Evolutionary conservation across 92 coral and sea anemone genomes (phyloP), one percentile per base, ranked within the genome.

Genomic region (Actinernus sp.): DNA sequence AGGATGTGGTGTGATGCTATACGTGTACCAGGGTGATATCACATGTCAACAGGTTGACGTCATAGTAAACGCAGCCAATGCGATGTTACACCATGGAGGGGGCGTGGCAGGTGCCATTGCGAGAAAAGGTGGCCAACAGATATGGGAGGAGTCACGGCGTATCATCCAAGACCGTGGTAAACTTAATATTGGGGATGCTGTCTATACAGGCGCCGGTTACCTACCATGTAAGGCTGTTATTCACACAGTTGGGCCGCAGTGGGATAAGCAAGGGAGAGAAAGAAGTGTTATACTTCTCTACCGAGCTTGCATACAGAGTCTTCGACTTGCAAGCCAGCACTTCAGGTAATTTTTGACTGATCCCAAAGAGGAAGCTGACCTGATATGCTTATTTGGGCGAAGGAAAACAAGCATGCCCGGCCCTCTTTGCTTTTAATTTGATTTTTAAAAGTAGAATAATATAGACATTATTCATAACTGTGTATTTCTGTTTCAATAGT

Each of bases 41-140:
- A 78, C 93, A 25, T 56, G 41, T 17, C 87, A 79, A 54, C 49
- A 27, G 0, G 87, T 74, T 28, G 97, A 93, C 54, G 90, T 49
- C 13, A 74, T 93, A 27, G 98, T 93, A 0, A 93, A 90, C 49
- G 81, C 97, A 9, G 87, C 98, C 16, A 76, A 93, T 27, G 58
- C 22, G 5, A 41, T 24, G 11, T 71, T 93, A 0, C 18, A 12
- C 2, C 98, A 86, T 27, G 63, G 27, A 0, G 92, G 77, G 23
- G 98, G 97, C 11, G 76, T 93, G 7, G 93, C 98, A n/a, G 63
- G 49, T 31, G 93, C 98, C n/a, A 93, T 93, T 9, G 81, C 74
- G n/a, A 62, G 73, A 28, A 93, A 68, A 52, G 98, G 94, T 60
- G 98, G 98, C 13, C 7, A 13, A 0, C 18, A 45, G 0, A 87